phyloP scores from a whole-genome alignment of 2,888 invertebrate species.

The Xanthorhoe spadicearia region DNA sequence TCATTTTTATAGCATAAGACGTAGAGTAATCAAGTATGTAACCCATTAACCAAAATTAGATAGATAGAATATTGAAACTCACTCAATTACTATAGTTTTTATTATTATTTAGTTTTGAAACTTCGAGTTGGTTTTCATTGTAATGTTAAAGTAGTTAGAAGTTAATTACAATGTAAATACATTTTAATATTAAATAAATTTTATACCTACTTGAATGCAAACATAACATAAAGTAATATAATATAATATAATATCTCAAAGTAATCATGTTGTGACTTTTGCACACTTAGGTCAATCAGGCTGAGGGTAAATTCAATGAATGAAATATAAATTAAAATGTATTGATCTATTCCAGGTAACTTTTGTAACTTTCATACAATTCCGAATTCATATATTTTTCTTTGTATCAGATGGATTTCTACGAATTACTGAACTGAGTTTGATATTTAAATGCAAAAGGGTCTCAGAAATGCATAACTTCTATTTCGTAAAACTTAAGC shows the following conservation, averaged over 20 bases:
- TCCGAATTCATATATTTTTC: no score
- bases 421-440: no score
- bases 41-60: no score
- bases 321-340: no score
- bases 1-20: no score
- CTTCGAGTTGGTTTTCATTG: neutral
- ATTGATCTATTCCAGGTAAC: no score
- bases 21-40: no score
- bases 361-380: no score
- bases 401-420: no score
- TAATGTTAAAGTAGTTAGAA: slow-evolving; percentile 60
- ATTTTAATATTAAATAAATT: slow-evolving; percentile 67
- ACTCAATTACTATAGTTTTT: neutral
- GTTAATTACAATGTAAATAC: slow-evolving; percentile 69
- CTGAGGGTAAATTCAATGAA: neutral
- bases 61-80: neutral
- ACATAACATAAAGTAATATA: slow-evolving; percentile 44
- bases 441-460: no score
- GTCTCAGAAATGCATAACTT: no score
- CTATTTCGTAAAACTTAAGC: no score
- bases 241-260: slow-evolving; percentile 46
- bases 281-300: slow-evolving; percentile 3
- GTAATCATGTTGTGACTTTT: slow-evolving; percentile 43
- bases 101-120: slow-evolving; percentile 2
- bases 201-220: slow-evolving; percentile 68